Base-by-base conservation (phyloP, 2,113 vertebrate species). In the Mobula birostris region DNA sequence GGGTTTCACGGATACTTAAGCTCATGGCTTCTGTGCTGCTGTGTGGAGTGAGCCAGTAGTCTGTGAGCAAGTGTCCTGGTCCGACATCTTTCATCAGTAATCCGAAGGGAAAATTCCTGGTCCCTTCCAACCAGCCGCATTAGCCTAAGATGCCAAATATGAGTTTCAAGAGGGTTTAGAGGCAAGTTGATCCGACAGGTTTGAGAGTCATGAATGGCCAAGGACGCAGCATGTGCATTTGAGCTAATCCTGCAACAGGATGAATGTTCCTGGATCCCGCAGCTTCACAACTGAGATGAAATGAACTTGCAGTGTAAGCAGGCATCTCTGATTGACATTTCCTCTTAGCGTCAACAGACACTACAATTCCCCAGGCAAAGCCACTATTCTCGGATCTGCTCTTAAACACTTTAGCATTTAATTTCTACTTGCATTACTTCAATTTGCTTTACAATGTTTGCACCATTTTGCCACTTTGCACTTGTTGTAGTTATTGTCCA, bases 241-340 rank as follows among this genome's bases (percentile, higher is more conserved):
- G 27, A 63, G 85, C 27, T 88, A 88, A 66, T 88, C 58, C 85
- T 63, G 85, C 85, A 15, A 63, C 27, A 63, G 85, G 85, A 88
- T 88, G 85, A 88, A 5, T 15, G 85, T 63, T 88, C 58, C 85
- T 88, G 85, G 58, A 66, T 32, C 85, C n/a, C n/a, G 27, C 58
- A 15, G 58, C 12, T 63, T 63, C n/a, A 6, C 27, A 88, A 88
- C 32, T 88, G 61, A n/a, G 58, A 27, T 17, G 27, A 61, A 88
- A 66, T 63, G 17, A 11, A n/a, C 58, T 27, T 87, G 83, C 56
- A 58, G 27, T 56, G 79, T 5, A 48, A 63, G 12, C 27, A 87
- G 0, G 3, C 85, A 63, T 66, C 29, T 29, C 15, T 14, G 27
- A 63, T n/a, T 29, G 29, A 32, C 56, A 88, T 63, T 5, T n/a